Evolutionary conservation across 2,113 vertebrate genomes (phyloP).

Genomic region (Edolisoma coerulescens): DNA sequence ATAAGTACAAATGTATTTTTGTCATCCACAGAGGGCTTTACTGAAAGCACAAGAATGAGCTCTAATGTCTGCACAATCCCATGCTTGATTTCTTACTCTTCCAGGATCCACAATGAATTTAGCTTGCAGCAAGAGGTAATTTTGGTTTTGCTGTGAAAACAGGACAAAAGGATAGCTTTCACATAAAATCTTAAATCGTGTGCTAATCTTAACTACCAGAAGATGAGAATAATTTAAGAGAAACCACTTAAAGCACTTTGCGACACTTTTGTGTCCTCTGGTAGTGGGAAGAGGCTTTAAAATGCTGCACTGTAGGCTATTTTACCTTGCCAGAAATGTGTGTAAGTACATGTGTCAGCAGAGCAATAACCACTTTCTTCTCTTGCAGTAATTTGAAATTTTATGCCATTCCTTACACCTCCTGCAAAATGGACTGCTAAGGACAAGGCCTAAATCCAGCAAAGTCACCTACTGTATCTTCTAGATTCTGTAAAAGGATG

Average conservation of each 20-base stretch:
- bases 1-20: not conserved
- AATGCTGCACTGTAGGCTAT: not conserved
- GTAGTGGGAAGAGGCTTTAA: not conserved
- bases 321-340: not conserved
- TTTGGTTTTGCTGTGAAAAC: not conserved
- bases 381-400: not conserved
- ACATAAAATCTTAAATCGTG: not conserved
- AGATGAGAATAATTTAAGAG: not conserved
- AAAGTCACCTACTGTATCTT: not conserved
- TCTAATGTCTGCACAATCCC: not conserved
- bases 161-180: not conserved
- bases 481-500: not conserved
- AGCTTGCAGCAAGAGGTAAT: not conserved
- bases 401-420: not conserved
- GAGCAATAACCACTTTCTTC: not conserved
- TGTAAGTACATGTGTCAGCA: not conserved
- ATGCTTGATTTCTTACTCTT: not conserved
- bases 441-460: not conserved
- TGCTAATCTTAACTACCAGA: not conserved
- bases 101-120: not conserved
- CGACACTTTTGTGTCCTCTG: not conserved
- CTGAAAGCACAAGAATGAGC: not conserved
- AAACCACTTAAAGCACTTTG: not conserved
- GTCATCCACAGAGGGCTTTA: not conserved
- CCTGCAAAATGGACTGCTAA: not conserved